A percentile compares a stretch with the other conserved stretches of the same genome.
Evolutionary conservation across 2,113 vertebrate species (phyloP).

Genomic region (Pitta sordida): DNA sequence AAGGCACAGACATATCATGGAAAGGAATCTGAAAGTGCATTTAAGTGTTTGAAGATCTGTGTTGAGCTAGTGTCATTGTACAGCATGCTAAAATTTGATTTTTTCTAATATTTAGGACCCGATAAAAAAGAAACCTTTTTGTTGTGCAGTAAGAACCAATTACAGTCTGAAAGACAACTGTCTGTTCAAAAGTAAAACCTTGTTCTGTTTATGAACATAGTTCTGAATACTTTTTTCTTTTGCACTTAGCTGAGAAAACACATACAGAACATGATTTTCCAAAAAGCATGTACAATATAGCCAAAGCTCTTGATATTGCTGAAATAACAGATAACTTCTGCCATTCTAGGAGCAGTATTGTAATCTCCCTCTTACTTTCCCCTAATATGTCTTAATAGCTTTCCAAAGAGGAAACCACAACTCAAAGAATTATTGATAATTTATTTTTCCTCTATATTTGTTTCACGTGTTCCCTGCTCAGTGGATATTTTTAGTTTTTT

Average conservation of each 20-base stretch:
- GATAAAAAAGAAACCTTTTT: not conserved
- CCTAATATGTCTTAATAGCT: not conserved
- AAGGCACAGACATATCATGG: not conserved
- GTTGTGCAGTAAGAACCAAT: not conserved
- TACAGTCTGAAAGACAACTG: not conserved
- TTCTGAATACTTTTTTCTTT: not conserved
- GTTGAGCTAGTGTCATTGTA: not conserved
- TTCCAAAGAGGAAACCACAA: not conserved
- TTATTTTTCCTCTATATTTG: not conserved
- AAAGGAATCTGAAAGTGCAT: not conserved
- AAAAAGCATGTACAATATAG: not conserved
- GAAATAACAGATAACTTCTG: not conserved
- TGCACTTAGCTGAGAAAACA: not conserved
- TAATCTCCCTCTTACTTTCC: not conserved
- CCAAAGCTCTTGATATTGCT: not conserved
- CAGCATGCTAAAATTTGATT: rapidly evolving
- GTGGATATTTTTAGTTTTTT: not conserved
- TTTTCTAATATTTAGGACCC: not conserved
- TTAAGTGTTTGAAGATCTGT: not conserved
- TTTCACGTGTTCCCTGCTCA: not conserved
- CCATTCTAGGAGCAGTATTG: not conserved
- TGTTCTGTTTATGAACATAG: not conserved
- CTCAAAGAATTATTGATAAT: not conserved
- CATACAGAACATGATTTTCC: not conserved
- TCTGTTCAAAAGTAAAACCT: not conserved